These are phyloP conservation scores for Copidosoma aretas DNA, from an alignment of 2,888 invertebrate genomes.

Conservation along the genomic window DNA sequence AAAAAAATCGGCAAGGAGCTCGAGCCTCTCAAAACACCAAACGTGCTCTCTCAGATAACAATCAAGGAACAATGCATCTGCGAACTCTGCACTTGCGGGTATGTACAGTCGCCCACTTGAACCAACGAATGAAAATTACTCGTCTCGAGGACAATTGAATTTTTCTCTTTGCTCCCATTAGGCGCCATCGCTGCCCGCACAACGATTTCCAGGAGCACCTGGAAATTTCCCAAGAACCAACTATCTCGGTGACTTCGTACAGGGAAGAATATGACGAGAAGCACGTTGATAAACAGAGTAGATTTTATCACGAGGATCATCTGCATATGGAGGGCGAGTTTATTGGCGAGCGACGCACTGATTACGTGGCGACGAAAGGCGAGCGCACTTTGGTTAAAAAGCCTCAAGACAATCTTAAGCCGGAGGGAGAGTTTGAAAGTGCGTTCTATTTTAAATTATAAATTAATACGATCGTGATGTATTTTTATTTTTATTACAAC, in stretches of 20 bases:
- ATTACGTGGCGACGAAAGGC: conserved; percentile 61
- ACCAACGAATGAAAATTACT: background rate
- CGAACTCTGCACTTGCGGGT: conserved; percentile 92
- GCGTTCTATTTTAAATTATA: too few species aligned
- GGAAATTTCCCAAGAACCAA: conserved; percentile 53
- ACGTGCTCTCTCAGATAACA: conserved; percentile 60
- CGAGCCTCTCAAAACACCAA: conserved; percentile 41
- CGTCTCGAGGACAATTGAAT: background rate
- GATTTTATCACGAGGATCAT: conserved; percentile 73
- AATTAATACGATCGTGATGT: too few species aligned
- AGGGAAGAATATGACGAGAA: conserved; percentile 72
- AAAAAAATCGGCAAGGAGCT: conserved; percentile 46
- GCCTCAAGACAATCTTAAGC: conserved; percentile 67
- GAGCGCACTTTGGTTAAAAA: conserved; percentile 59
- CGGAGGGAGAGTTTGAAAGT: conserved; percentile 66
- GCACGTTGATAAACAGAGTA: conserved; percentile 68
- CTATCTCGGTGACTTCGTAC: conserved; percentile 66
- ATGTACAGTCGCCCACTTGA: conserved; percentile 59
- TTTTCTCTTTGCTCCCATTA: conserved; percentile 54
- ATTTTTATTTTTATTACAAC: background rate
- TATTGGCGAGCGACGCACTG: conserved; percentile 63
- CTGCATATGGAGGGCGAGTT: conserved; percentile 75
- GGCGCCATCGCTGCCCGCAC: conserved; percentile 86
- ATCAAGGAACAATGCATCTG: conserved; percentile 85
- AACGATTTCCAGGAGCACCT: conserved; percentile 61